Conservation (phyloP, 1,140 invertebrate genomes). For the Ganaspis sp. region DNA sequence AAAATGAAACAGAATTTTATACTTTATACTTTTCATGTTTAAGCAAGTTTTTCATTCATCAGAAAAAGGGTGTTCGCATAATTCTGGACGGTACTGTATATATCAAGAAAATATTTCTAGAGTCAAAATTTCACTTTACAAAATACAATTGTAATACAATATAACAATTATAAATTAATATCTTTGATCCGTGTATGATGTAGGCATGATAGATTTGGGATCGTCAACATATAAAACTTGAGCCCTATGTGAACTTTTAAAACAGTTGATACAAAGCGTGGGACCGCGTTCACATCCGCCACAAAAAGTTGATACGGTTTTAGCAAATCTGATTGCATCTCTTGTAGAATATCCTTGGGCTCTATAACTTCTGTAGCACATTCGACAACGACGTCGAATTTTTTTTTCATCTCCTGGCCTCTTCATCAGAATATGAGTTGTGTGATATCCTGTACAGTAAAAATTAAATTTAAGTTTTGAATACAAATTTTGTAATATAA, state of each 20-base stretch:
- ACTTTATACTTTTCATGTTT: too few relatives aligned
- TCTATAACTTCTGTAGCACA: background rate
- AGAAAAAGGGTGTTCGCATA: too few relatives aligned
- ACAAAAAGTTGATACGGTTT: background rate
- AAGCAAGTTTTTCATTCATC: too few relatives aligned
- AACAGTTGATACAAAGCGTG: background rate
- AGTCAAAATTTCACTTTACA: too few relatives aligned
- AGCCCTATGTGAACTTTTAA: background rate
- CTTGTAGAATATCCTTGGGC: background rate
- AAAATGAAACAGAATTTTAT: too few relatives aligned
- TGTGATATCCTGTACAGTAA: background rate
- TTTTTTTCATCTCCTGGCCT: constrained; percentile 1
- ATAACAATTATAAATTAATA: background rate
- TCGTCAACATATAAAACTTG: background rate
- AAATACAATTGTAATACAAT: background rate
- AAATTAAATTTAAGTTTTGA: background rate
- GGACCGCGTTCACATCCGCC: background rate
- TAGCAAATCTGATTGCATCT: background rate
- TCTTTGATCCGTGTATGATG: background rate
- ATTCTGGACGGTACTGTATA: too few relatives aligned
- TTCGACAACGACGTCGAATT: background rate
- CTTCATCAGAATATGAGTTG: background rate
- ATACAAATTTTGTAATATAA: too few relatives aligned
- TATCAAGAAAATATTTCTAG: too few relatives aligned
- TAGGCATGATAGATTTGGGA: background rate